Evolutionary conservation across 2,113 vertebrate genomes (phyloP), one percentile per base, ranked within the genome.

Genomic region (Sorex araneus): DNA sequence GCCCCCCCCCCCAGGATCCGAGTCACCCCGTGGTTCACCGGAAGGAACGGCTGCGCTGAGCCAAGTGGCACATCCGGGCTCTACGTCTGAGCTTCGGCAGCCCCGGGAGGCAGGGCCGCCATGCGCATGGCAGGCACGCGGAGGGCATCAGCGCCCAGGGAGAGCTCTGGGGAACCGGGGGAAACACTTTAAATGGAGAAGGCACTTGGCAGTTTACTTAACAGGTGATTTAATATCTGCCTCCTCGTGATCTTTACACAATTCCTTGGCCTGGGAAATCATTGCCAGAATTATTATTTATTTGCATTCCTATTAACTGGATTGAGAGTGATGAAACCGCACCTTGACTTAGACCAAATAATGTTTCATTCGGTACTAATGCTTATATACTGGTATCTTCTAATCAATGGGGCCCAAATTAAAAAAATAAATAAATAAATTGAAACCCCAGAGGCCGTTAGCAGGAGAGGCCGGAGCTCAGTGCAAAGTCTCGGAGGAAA

Each of bases 401-500:
- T 71, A 82, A 79, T 36, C 50, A 86, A 73, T 8, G 73, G 73
- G 50, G 50, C 36, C 80, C 60, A 91, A 77, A 91, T 76, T 76
- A 84, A 80, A 84, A 80, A 32, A 89, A 54, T 92, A 69, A 54
- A 54, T 54, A 54, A 54, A 54, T 54, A 54, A 54, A 54, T 93
- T 63, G 60, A 92, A 85, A 66, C 36, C 21, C 87, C 73, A 0
- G 2, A 74, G 34, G 54, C 76, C 74, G 84, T 70, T 28, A 60
- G 21, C 32, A 34, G 77, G 63, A 87, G 19, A 69, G 69, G 82
- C 73, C 28, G 27, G 36, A 43, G 60, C 45, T 87, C 23, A 34
- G 54, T n/a, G 84, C 86, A 81, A 92, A 91, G 63, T 87, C 84
- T 89, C 30, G 75, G 34, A 89, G 60, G 28, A 90, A 89, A 43